Conservation (phyloP, 1,140 invertebrate genomes). For the Halictus rubicundus region DNA sequence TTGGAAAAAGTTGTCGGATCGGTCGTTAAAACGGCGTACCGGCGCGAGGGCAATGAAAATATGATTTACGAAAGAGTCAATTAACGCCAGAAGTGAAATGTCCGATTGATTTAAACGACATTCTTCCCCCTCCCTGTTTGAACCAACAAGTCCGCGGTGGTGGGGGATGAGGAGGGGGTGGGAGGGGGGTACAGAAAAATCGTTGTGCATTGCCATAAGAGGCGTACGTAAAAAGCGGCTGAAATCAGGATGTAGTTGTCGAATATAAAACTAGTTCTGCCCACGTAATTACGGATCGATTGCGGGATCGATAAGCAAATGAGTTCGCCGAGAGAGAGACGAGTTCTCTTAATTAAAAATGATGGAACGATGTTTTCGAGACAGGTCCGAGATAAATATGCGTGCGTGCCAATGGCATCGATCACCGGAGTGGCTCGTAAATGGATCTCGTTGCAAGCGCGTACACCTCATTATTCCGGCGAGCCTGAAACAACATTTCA, state of each 20-base stretch:
- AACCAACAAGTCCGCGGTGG: too few relatives aligned
- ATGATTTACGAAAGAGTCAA: conserved; percentile 3
- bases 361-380: conserved; percentile 47
- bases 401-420: conserved; percentile 53
- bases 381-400: conserved; percentile 40
- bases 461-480: conserved; percentile 50
- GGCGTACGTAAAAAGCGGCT: conserved; percentile 7
- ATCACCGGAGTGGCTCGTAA: conserved; percentile 47
- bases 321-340: conserved; percentile 34
- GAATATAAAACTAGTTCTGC: conserved; percentile 37
- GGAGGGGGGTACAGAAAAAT: background rate
- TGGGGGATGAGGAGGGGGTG: background rate
- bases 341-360: conserved; percentile 65
- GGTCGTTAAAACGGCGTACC: too few relatives aligned
- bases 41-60: background rate
- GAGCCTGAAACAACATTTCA: conserved; percentile 1
- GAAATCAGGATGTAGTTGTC: conserved; percentile 28
- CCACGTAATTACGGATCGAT: conserved; percentile 49
- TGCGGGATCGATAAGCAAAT: conserved; percentile 53
- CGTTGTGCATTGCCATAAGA: background rate
- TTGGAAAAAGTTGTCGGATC: too few relatives aligned
- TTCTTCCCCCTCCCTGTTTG: background rate
- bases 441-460: conserved; percentile 33
- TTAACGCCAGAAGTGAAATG: background rate
- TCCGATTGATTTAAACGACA: background rate